Evolutionary conservation across 2,113 vertebrate species (phyloP).

Genomic region (Fulmarus glacialis): DNA sequence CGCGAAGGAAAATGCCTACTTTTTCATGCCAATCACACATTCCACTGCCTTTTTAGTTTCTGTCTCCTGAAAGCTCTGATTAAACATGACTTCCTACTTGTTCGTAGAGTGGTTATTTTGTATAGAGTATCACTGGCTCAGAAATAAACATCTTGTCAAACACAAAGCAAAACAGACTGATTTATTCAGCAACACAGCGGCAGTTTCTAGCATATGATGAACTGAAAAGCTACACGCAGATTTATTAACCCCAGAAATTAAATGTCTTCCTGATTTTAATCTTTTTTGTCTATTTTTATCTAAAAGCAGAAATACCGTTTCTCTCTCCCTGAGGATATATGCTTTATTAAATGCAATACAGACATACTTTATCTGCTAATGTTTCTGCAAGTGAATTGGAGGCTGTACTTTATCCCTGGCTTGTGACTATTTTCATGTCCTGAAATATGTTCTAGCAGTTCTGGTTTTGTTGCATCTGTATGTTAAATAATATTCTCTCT

Average conservation of each 20-base stretch:
- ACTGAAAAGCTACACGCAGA: background rate
- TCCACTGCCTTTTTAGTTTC: background rate
- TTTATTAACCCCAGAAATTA: background rate
- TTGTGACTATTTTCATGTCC: background rate
- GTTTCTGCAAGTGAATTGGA: background rate
- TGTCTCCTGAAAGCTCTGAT: background rate
- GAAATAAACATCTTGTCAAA: conserved; percentile 10
- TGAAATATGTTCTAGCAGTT: background rate
- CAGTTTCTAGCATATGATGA: background rate
- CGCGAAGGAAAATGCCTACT: background rate
- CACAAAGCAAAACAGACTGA: background rate
- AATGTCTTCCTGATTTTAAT: background rate
- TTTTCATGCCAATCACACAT: background rate
- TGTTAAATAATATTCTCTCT: background rate
- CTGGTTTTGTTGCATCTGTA: background rate
- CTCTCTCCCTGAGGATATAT: background rate
- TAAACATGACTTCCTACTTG: background rate
- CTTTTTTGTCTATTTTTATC: background rate
- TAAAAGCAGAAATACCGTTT: conserved; percentile 1
- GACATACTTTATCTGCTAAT: background rate
- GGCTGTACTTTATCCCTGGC: background rate
- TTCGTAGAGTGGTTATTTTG: background rate
- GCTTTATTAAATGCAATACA: background rate
- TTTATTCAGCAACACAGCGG: background rate
- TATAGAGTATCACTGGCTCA: background rate